Base-by-base conservation (phyloP, 2,888 invertebrate species). In the Volucella inanis region DNA sequence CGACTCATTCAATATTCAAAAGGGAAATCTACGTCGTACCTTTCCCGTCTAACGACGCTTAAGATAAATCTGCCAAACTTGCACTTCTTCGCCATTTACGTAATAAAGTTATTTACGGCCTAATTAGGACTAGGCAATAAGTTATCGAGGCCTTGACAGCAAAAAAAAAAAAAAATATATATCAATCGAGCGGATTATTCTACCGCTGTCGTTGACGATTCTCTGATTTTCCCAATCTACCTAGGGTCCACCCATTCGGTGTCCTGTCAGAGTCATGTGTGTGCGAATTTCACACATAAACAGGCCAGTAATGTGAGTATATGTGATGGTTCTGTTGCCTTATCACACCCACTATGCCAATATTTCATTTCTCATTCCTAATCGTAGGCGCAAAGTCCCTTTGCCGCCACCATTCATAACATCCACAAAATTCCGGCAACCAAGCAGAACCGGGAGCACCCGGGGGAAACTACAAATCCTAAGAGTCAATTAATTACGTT, bases 401-500 rank as follows among this genome's bases (percentile, higher is more conserved):
- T 67, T 22, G 41, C 49, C 57, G 47, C 47, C 39, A 57, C 49
- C 70, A 77, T 70, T 62, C 70, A 55, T 49, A 54, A 70, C 49
- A 70, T 39, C 52, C 65, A 50, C 49, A 41, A 59, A 55, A 47
- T 49, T 31, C 6, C 31, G 31, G 31, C 31, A 31, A 6, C 31
- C 31, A 31, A n/a, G 6, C 4, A 31, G 31, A 31, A 31, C 31
- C 31, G 0, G 6, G 4, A 31, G 6, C 31, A 31, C 31, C 6
- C 31, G 31, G 31, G 31, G 67, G 61, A 14, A 38, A 57, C 62
- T 62, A 62, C 78, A 71, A 78, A 65, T 65, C 55, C 68, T 72
- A 77, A 76, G 61, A 59, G 57, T 72, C 71, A 77, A 77, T 82
- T 77, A 82, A 82, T 82, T 77, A 82, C 59, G 61, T 61, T 77